phyloP scores from a whole-genome alignment of 2,797 vertebrate species.

The Pachyuromys duprasi region DNA sequence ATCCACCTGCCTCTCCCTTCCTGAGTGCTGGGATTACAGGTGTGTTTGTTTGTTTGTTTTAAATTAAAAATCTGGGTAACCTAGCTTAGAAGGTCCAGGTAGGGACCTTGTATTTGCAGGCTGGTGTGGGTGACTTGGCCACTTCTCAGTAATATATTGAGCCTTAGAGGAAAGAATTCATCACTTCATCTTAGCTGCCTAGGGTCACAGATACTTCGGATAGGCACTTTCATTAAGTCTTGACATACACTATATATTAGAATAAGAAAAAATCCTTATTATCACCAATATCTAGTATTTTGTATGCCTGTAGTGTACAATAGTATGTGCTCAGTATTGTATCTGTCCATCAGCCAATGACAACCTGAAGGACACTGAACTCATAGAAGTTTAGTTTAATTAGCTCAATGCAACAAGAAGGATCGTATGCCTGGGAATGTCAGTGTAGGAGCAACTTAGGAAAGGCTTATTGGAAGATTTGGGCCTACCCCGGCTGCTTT shows the following conservation, averaged over 20 bases:
- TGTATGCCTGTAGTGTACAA: not conserved
- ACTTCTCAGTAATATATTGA: not conserved
- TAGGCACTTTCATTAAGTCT: not conserved
- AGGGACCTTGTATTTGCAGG: not conserved
- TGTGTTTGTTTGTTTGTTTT: not conserved
- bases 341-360: not conserved
- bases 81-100: not conserved
- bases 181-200: not conserved
- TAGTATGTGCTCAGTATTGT: not conserved
- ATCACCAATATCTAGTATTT: not conserved
- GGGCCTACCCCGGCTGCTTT: not conserved
- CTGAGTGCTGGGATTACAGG: no score
- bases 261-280: not conserved
- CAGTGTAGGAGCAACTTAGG: not conserved
- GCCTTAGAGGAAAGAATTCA: not conserved
- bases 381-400: slow-evolving; percentile 12
- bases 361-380: not conserved
- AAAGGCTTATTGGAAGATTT: not conserved
- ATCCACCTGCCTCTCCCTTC: no score
- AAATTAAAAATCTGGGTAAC: not conserved
- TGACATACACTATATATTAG: not conserved
- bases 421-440: not conserved
- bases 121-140: not conserved
- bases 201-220: slow-evolving; percentile 5
- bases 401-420: not conserved